Base-by-base conservation (phyloP, 2,113 vertebrate genomes). In the Neolamprologus longior region DNA sequence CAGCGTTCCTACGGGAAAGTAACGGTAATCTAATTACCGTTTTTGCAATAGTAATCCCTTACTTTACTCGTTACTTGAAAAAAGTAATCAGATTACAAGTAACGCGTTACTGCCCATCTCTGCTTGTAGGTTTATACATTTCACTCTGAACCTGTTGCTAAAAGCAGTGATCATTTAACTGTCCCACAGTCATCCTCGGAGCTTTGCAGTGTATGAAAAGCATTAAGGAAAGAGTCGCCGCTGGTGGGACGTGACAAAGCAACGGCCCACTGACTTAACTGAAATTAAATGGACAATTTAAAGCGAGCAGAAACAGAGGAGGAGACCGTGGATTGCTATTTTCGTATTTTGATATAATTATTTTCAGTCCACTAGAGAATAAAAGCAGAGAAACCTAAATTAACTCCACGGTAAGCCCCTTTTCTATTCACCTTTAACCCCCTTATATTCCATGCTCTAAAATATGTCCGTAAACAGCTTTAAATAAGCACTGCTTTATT, bases 181-280 rank as follows among this genome's bases (percentile, higher is more conserved):
- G 53, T 80, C 78, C 85, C 8, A 12, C 73, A 85, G 55, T 87
- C 85, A 84, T 86, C 52, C 81, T 71, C 47, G 1, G 9, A 42
- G 82, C 84, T 3, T 33, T 9, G 1, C 26, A 26, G 53, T 66
- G 83, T 83, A 86, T 93, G 52, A 91, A 89, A 92, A 92, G 73
- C 85, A 57, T 6, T 24, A 68, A 86, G 28, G 17, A 31, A 7
- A 81, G 45, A 88, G 87, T 81, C 52, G 37, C 79, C 57, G 84
- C 61, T 66, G 73, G 88, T 84, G 40, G 76, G 47, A 87, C 80
- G 73, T 50, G 63, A 79, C 68, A 54, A 24, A 71, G 53, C 66
- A 61, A 28, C 45, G 24, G 80, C 66, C 81, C 89, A 35, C 86
- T 88, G 88, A 89, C 82, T 68, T 68, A 53, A 82, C 33, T n/a